phyloP scores from a whole-genome alignment of 2,888 invertebrate species.

The Podotricha telesiphe region DNA sequence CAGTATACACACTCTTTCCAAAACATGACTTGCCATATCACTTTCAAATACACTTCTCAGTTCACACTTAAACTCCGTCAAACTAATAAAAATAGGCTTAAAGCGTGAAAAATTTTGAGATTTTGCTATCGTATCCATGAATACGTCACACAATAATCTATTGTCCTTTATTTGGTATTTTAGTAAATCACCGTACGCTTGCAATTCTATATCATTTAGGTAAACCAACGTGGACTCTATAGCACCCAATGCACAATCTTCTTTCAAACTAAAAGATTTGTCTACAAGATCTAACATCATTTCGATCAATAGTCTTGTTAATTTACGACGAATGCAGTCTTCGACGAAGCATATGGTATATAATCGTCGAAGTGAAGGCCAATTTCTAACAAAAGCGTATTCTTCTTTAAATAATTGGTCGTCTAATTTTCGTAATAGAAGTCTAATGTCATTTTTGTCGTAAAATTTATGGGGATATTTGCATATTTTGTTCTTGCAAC shows the following conservation, averaged over 20 bases:
- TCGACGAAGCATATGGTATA: conserved; percentile 57
- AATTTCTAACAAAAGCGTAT: conserved; percentile 54
- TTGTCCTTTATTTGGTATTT: conserved; percentile 39
- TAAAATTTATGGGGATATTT: conserved; percentile 53
- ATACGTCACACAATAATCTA: conserved; percentile 57
- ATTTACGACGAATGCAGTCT: conserved; percentile 56
- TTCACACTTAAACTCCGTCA: conserved; percentile 58
- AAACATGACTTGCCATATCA: conserved; percentile 55
- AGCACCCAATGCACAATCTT: conserved; percentile 50
- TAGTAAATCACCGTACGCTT: conserved; percentile 55
- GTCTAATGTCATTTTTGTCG: conserved; percentile 38
- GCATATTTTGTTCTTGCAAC: conserved; percentile 57
- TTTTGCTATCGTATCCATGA: conserved; percentile 60
- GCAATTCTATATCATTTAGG: conserved; percentile 57
- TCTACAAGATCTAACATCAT: conserved; percentile 59
- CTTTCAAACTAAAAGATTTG: conserved; percentile 41
- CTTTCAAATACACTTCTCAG: conserved; percentile 52
- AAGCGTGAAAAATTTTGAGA: conserved; percentile 73
- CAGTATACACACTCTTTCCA: conserved; percentile 68
- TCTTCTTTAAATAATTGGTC: conserved; percentile 60
- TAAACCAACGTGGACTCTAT: conserved; percentile 59
- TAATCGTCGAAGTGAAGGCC: conserved; percentile 47
- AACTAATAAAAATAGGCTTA: conserved; percentile 61
- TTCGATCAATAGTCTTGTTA: conserved; percentile 60
- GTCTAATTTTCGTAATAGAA: conserved; percentile 35